These are phyloP conservation scores for Aplocera efformata DNA, from an alignment of 2,888 invertebrate genomes.

Conservation along the genomic window DNA sequence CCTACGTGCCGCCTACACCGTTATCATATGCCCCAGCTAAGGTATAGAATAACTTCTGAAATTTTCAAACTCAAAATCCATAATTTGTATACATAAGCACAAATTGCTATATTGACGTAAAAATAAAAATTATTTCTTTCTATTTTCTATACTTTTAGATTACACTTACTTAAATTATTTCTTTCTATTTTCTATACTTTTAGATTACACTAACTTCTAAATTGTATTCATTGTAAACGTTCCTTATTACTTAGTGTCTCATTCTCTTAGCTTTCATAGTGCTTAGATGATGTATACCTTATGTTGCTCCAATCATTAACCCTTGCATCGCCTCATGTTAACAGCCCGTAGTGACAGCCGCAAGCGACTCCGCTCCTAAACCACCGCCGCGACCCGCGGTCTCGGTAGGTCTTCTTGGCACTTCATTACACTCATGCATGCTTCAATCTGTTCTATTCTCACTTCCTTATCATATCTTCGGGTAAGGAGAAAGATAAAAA, in stretches of 20 bases:
- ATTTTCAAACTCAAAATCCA: no score
- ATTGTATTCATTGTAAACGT: conserved; percentile 11
- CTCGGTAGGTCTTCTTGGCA: conserved; percentile 81
- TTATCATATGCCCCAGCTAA: conserved; percentile 94
- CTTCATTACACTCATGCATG: conserved; percentile 60
- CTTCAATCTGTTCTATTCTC: conserved; percentile 21
- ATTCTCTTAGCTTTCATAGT: conserved; percentile 26
- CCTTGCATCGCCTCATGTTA: conserved; percentile 77
- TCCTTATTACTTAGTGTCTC: conserved; percentile 8
- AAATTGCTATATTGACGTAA: not conserved
- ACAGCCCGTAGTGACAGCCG: conserved; percentile 81
- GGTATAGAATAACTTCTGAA: conserved; percentile 74
- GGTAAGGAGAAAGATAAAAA: conserved; percentile 1
- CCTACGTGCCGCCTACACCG: conserved; percentile 94
- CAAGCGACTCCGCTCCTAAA: conserved; percentile 77
- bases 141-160: conserved; percentile 1
- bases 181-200: not conserved
- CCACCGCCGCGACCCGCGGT: conserved; percentile 82
- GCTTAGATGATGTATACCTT: conserved; percentile 41
- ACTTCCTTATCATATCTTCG: conserved; percentile 2
- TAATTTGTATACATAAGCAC: not conserved
- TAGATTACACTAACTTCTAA: conserved; percentile 15
- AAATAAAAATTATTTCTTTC: not conserved
- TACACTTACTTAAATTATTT: conserved; percentile 15
- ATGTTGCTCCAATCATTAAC: conserved; percentile 75